Evolutionary conservation across 2,797 vertebrate genomes (phyloP).

Genomic region (Falco rusticolus): DNA sequence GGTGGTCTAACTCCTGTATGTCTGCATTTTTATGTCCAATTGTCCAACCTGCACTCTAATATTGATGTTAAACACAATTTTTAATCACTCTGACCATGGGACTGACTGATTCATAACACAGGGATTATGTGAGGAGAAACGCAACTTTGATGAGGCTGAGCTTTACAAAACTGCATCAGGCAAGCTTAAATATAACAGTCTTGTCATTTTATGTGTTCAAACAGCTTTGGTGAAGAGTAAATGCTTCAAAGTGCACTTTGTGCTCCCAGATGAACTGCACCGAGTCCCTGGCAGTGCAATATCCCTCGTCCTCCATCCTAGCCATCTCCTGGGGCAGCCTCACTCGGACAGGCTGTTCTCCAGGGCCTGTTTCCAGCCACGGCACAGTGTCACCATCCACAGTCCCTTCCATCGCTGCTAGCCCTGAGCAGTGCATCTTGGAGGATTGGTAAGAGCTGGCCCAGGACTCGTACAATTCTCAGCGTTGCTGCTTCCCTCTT

Average conservation of each 20-base stretch:
- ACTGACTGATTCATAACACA: background rate
- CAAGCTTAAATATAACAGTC: background rate
- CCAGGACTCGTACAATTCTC: background rate
- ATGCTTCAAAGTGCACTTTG: background rate
- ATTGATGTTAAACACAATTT: background rate
- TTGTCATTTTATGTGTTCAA: background rate
- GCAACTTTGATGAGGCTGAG: background rate
- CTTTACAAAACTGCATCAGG: background rate
- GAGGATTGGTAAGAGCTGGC: background rate
- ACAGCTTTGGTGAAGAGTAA: background rate
- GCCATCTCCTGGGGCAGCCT: background rate
- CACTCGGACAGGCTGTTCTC: background rate
- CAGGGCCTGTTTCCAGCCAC: background rate
- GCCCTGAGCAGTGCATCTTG: background rate
- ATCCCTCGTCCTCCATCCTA: background rate
- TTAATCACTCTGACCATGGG: background rate
- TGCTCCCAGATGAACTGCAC: background rate
- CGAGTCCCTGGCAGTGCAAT: rapidly evolving
- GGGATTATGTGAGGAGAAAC: background rate
- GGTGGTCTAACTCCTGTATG: background rate
- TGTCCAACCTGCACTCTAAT: background rate
- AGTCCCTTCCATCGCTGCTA: background rate
- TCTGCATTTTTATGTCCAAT: background rate
- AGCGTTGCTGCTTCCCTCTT: background rate
- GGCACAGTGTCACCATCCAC: background rate